Evolutionary conservation across 2,113 vertebrate genomes (phyloP).

Genomic region (Clarias batrachus): DNA sequence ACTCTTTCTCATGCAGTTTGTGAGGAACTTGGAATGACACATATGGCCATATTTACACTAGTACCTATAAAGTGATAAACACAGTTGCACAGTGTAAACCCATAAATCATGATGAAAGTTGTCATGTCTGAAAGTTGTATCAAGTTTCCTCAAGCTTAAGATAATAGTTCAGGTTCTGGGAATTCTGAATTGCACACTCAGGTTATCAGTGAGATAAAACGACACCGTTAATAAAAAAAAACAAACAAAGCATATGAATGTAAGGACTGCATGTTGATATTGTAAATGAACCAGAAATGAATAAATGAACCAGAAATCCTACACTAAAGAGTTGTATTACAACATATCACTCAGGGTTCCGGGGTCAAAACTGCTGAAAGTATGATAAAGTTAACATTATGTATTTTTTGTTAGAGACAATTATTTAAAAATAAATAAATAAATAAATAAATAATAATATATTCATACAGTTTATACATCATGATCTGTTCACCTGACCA

Average conservation of each 20-base stretch:
- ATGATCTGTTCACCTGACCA: background rate
- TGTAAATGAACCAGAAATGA: background rate
- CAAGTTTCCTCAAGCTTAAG: background rate
- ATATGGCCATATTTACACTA: background rate
- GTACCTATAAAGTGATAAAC: background rate
- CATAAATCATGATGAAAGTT: constrained; percentile 10
- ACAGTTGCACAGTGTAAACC: background rate
- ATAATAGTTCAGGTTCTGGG: background rate
- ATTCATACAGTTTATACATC: background rate
- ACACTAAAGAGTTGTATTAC: background rate
- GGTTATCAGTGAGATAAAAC: background rate
- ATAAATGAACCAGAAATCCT: background rate
- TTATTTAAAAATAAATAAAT: background rate
- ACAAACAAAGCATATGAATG: background rate
- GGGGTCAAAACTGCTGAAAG: background rate
- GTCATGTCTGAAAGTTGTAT: background rate
- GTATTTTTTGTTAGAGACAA: background rate
- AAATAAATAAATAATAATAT: background rate
- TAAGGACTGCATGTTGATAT: background rate
- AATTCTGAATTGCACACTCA: background rate
- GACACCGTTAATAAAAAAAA: background rate
- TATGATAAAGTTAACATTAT: background rate
- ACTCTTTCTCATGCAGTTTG: background rate
- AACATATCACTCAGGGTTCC: background rate
- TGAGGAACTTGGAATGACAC: background rate